Evolutionary conservation across 2,888 invertebrate genomes (phyloP).

Genomic region (Ectemnius cavifrons): DNA sequence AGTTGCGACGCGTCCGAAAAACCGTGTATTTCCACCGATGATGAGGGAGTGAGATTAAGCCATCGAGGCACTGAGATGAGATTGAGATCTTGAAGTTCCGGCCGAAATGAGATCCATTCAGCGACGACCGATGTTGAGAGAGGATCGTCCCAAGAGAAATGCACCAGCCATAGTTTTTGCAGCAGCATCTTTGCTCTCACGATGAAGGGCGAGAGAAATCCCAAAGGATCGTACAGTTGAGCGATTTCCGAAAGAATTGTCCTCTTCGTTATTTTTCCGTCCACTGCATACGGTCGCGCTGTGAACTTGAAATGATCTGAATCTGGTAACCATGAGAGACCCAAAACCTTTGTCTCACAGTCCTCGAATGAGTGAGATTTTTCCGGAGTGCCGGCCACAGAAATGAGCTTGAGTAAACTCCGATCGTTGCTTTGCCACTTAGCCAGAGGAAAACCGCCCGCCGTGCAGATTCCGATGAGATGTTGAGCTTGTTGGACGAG

Average conservation of each 20-base stretch:
- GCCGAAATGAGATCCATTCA: conserved; percentile 24
- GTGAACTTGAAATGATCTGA: conserved; percentile 30
- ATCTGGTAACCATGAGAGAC: conserved; percentile 33
- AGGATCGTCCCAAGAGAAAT: conserved; percentile 41
- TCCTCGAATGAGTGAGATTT: not conserved
- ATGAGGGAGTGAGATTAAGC: conserved; percentile 2
- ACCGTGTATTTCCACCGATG: conserved; percentile 35
- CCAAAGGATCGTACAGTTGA: conserved; percentile 46
- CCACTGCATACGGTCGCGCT: not conserved
- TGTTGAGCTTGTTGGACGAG: conserved; percentile 9
- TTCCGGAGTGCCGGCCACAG: not conserved
- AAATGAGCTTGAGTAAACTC: not conserved
- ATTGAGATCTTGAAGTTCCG: conserved; percentile 18
- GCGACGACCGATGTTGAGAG: not conserved
- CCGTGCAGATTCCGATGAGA: conserved; percentile 26
- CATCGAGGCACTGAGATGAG: conserved; percentile 39
- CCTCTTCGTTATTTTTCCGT: conserved; percentile 29
- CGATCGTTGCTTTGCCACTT: conserved; percentile 22
- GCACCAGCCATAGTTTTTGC: conserved; percentile 40
- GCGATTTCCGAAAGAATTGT: conserved; percentile 34
- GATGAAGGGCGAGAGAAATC: conserved; percentile 35
- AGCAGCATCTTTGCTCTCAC: conserved; percentile 46
- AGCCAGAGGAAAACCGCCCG: conserved; percentile 38
- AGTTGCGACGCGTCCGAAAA: conserved; percentile 50
- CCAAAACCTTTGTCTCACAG: conserved; percentile 16